These are phyloP conservation scores for Harlomillsia oculata DNA, from an alignment of 1,140 invertebrate species.

Conservation along the genomic window DNA sequence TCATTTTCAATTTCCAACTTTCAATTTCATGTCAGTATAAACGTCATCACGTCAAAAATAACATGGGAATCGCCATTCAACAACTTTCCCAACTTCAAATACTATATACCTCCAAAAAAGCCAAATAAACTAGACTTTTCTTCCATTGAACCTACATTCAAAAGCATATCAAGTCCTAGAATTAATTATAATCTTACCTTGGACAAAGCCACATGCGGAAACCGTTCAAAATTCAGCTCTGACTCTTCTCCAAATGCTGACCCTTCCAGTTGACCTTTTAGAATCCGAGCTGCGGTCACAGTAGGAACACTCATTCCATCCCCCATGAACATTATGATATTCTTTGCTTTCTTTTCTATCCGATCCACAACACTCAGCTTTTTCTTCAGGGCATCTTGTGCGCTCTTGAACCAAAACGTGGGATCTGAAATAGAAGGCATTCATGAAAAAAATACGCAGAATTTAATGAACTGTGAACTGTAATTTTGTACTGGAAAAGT, in stretches of 20 bases:
- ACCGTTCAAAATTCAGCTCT: constrained; percentile 62
- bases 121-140: background rate
- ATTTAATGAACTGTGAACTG: background rate
- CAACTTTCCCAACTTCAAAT: background rate
- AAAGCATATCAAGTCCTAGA: no score
- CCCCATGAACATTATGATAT: constrained; percentile 59
- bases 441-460: background rate
- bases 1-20: no score
- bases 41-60: no score
- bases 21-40: no score
- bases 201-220: constrained; percentile 55
- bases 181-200: constrained; percentile 40
- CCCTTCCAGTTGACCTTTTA: constrained; percentile 47
- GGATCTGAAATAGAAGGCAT: constrained; percentile 7
- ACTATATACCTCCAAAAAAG: background rate
- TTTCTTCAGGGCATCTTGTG: constrained; percentile 10
- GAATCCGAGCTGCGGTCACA: constrained; percentile 26
- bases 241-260: constrained; percentile 49
- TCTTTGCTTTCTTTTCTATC: constrained; percentile 47
- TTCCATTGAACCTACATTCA: background rate
- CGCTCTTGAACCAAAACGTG: constrained; percentile 7
- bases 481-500: background rate
- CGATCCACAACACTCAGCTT: constrained; percentile 8
- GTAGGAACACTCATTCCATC: constrained; percentile 28
- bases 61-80: no score